A percentile compares a stretch with the other conserved stretches of the same genome.
phyloP scores from a whole-genome alignment of 2,888 invertebrate species.

The Psococerastis gibbosa region DNA sequence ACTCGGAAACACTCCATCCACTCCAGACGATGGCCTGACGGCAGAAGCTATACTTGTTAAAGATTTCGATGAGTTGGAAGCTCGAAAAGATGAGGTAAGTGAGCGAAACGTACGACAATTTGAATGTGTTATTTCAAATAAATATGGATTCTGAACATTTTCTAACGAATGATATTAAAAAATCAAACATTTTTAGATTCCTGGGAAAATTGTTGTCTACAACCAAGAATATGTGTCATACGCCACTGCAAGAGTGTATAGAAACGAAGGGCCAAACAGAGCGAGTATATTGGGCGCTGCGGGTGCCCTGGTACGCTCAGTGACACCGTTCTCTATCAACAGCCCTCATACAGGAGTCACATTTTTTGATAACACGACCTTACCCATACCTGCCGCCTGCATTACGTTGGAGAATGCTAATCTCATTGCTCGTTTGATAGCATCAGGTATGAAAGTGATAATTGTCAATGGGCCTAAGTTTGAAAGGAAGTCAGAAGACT shows the following conservation, averaged over 20 bases:
- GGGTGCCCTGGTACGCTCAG: conserved; percentile 52
- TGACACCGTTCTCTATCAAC: conserved; percentile 56
- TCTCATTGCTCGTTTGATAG: conserved; percentile 42
- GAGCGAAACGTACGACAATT: too few species aligned
- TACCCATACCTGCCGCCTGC: conserved; percentile 31
- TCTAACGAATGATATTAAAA: too few species aligned
- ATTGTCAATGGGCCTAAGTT: too few species aligned
- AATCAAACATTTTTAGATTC: conserved; percentile 30
- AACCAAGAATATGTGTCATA: conserved; percentile 47
- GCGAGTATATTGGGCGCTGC: conserved; percentile 57
- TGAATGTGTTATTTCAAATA: too few species aligned
- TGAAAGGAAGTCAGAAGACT: too few species aligned
- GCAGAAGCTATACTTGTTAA: conserved; percentile 54
- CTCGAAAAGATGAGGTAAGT: too few species aligned
- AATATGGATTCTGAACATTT: too few species aligned
- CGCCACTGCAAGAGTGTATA: conserved; percentile 42
- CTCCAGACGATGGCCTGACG: conserved; percentile 47
- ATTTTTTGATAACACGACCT: conserved; percentile 43
- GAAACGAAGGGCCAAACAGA: conserved; percentile 41
- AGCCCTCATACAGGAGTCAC: conserved; percentile 61
- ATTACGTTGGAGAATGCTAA: conserved; percentile 64
- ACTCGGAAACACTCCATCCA: conserved; percentile 48
- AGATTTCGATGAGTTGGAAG: conserved; percentile 45
- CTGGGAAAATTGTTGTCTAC: conserved; percentile 60
- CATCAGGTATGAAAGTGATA: conserved; percentile 34